A percentile compares a stretch with the other conserved stretches of the same genome.
These are phyloP conservation scores for Sinella curviseta DNA, from an alignment of 1,140 invertebrate genomes.

Conservation along the genomic window DNA sequence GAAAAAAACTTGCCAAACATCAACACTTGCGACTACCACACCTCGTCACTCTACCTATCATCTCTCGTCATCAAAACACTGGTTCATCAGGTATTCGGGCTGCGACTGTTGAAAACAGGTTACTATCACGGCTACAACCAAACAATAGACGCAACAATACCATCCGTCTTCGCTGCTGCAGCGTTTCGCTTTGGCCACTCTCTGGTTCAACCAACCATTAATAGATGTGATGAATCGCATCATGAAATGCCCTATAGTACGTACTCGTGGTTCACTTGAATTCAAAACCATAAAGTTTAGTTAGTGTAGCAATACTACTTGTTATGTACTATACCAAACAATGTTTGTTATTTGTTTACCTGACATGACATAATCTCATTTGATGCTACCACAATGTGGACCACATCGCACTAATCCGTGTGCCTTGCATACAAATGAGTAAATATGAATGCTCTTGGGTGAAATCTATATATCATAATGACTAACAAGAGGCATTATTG, in stretches of 20 bases:
- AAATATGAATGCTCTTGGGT: too few species aligned
- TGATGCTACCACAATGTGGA: too few species aligned
- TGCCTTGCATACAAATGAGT: too few species aligned
- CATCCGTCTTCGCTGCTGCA: constrained; percentile 63
- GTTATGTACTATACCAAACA: not conserved
- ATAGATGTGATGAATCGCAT: constrained; percentile 52
- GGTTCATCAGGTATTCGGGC: constrained; percentile 61
- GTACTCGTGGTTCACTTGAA: constrained; percentile 5
- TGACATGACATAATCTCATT: too few species aligned
- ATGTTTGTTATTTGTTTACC: constrained; percentile 12
- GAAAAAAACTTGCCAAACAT: too few species aligned
- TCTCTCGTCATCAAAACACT: too few species aligned
- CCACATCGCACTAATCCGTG: too few species aligned
- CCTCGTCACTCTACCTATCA: too few species aligned
- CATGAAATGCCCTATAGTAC: constrained; percentile 51
- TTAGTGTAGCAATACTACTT: not conserved
- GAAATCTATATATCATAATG: too few species aligned
- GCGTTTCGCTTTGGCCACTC: constrained; percentile 65
- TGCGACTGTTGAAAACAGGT: constrained; percentile 58
- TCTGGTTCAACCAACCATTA: constrained; percentile 55
- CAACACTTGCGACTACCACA: too few species aligned
- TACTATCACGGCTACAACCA: constrained; percentile 43
- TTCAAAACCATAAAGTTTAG: not conserved
- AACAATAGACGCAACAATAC: constrained; percentile 46
- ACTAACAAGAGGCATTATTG: too few species aligned